phyloP scores from a whole-genome alignment of 2,888 invertebrate species.

The Lomographa bimaculata region DNA sequence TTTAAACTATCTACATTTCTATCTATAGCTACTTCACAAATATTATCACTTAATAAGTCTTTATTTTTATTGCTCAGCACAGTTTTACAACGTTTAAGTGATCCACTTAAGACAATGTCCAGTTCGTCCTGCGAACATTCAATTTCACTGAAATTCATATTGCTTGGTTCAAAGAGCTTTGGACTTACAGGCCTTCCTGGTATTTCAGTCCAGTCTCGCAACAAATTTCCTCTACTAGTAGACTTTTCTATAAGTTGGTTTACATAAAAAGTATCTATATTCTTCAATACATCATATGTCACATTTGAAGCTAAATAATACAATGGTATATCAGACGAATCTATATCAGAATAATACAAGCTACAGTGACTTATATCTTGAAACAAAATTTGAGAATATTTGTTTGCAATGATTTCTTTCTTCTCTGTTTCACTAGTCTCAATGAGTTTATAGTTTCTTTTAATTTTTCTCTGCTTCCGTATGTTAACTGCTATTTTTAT shows the following conservation, averaged over 20 bases:
- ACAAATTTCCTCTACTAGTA: conserved; percentile 65
- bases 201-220: conserved; percentile 85
- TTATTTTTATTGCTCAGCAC: conserved; percentile 33
- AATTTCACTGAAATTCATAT: conserved; percentile 56
- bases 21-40: conserved; percentile 8
- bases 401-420: conserved; percentile 56
- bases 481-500: conserved; percentile 42
- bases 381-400: conserved; percentile 62
- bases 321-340: conserved; percentile 28
- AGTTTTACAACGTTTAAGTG: conserved; percentile 48
- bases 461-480: conserved; percentile 44
- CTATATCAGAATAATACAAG: conserved; percentile 18
- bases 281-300: conserved; percentile 51
- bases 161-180: conserved; percentile 31
- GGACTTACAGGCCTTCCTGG: conserved; percentile 86
- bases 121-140: conserved; percentile 62
- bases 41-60: background rate
- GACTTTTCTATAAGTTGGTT: conserved; percentile 69
- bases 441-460: conserved; percentile 59
- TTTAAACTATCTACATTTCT: too few species aligned
- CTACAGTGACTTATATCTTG: conserved; percentile 36
- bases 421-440: conserved; percentile 51
- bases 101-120: conserved; percentile 63
- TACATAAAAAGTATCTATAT: conserved; percentile 70
- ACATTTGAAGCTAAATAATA: conserved; percentile 55